Percentiles rank a stretch among this genome's conserved stretches.
phyloP scores from a whole-genome alignment of 53 echinoderm and acorn worm species.

The Glandiceps talaboti region DNA sequence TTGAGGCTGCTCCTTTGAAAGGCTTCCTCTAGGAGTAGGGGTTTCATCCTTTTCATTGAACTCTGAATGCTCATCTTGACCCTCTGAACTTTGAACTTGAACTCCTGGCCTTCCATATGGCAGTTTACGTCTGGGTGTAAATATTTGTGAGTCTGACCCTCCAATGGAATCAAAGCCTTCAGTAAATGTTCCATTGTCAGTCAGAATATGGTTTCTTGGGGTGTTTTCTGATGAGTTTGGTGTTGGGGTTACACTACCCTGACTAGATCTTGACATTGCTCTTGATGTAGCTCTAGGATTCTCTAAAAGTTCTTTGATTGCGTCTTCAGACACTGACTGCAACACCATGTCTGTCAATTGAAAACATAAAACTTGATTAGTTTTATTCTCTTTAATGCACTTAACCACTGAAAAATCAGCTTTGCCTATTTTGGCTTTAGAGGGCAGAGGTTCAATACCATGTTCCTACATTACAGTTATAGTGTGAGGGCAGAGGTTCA shows the following conservation, averaged over 20 bases:
- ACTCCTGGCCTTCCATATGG: not conserved
- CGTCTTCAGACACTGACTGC: slow-evolving; percentile 29
- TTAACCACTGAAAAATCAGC: too few relatives aligned
- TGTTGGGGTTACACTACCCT: not conserved
- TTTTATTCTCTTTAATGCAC: too few relatives aligned
- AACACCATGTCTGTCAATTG: not conserved
- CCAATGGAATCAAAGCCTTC: not conserved
- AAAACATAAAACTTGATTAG: too few relatives aligned
- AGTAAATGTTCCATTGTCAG: slow-evolving; percentile 7
- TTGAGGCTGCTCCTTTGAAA: not conserved
- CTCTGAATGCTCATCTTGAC: not conserved
- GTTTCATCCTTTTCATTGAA: not conserved
- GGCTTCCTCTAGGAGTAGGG: not conserved
- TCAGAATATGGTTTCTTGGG: not conserved
- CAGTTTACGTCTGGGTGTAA: not conserved
- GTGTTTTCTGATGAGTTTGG: slow-evolving; percentile 4
- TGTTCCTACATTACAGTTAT: too few relatives aligned
- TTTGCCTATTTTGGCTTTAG: too few relatives aligned
- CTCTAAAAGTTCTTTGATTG: slow-evolving; percentile 71
- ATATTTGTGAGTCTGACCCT: not conserved
- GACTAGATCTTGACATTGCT: slow-evolving; percentile 15
- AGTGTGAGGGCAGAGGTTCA: too few relatives aligned
- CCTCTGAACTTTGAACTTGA: not conserved
- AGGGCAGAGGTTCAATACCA: too few relatives aligned
- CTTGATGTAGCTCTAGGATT: slow-evolving; percentile 77